phyloP scores from a whole-genome alignment of 2,797 vertebrate genomes.

The Betta splendens region DNA sequence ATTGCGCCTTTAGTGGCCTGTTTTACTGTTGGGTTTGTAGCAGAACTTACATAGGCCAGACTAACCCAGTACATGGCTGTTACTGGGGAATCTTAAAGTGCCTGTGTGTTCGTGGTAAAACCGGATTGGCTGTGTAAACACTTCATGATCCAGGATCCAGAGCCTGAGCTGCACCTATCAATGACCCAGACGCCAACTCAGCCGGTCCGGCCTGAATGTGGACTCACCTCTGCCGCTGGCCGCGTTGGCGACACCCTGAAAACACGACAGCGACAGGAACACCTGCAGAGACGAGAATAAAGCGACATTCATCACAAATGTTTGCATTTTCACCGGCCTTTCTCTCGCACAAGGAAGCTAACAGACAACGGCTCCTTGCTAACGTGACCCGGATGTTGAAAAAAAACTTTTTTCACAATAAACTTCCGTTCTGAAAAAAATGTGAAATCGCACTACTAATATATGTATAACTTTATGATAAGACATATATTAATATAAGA shows the following conservation, averaged over 20 bases:
- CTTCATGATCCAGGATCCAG: slow-evolving; percentile 26
- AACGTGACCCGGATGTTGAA: slow-evolving; percentile 62
- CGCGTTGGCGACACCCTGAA: slow-evolving; percentile 60
- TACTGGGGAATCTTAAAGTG: too few species aligned
- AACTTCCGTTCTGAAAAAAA: slow-evolving; percentile 2
- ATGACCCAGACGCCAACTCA: slow-evolving; percentile 8
- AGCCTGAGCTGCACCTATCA: too few species aligned
- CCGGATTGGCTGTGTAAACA: too few species aligned
- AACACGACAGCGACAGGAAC: slow-evolving; percentile 62
- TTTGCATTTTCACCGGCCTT: slow-evolving; percentile 66
- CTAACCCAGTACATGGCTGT: too few species aligned
- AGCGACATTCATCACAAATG: slow-evolving; percentile 45
- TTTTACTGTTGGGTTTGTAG: too few species aligned
- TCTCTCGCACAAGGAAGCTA: slow-evolving; percentile 10
- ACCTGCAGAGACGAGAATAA: slow-evolving; percentile 62
- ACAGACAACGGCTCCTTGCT: not conserved
- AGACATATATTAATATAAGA: too few species aligned
- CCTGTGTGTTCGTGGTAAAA: too few species aligned
- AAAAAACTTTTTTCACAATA: slow-evolving; percentile 41
- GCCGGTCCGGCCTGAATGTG: not conserved
- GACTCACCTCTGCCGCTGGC: slow-evolving; percentile 74
- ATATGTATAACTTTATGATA: too few species aligned
- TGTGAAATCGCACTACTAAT: too few species aligned
- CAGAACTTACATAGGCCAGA: too few species aligned
- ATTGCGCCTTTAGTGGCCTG: too few species aligned